These are phyloP conservation scores for Nephrocerus scutellatus DNA, from an alignment of 2,888 invertebrate species.

Conservation along the genomic window DNA sequence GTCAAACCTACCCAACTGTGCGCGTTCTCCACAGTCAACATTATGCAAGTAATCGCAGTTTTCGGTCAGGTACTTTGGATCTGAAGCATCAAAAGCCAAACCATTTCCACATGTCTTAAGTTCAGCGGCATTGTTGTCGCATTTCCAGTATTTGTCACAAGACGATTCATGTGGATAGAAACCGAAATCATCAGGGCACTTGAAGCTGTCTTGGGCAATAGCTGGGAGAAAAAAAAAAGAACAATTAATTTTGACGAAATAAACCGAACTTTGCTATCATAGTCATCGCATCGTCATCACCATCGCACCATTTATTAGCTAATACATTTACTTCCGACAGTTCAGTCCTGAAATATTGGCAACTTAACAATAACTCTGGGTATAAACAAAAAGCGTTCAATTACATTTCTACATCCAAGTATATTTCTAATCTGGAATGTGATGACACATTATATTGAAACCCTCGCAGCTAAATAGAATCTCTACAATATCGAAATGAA, in stretches of 20 bases:
- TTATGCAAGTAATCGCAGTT: constrained; percentile 94
- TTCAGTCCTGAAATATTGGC: no score
- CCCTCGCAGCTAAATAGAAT: no score
- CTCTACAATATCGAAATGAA: no score
- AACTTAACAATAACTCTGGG: no score
- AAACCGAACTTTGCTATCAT: no score
- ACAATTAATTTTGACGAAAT: constrained; percentile 6
- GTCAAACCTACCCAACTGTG: constrained; percentile 65
- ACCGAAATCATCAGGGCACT: constrained; percentile 90
- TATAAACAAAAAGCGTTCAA: no score
- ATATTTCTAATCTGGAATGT: no score
- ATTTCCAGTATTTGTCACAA: constrained; percentile 95
- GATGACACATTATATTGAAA: no score
- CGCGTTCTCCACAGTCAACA: constrained; percentile 84
- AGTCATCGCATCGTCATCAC: no score
- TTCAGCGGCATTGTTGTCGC: constrained; percentile 81
- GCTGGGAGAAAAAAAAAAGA: constrained; percentile 50
- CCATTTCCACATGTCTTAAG: constrained; percentile 92
- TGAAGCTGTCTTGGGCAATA: constrained; percentile 74
- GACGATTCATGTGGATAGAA: constrained; percentile 86
- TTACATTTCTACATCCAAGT: no score
- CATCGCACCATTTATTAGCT: no score
- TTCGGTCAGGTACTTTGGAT: constrained; percentile 83
- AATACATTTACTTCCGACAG: no score
- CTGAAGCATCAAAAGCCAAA: constrained; percentile 81